phyloP scores from a whole-genome alignment of 2,797 vertebrate genomes.

The Melanotaenia nigrans region DNA sequence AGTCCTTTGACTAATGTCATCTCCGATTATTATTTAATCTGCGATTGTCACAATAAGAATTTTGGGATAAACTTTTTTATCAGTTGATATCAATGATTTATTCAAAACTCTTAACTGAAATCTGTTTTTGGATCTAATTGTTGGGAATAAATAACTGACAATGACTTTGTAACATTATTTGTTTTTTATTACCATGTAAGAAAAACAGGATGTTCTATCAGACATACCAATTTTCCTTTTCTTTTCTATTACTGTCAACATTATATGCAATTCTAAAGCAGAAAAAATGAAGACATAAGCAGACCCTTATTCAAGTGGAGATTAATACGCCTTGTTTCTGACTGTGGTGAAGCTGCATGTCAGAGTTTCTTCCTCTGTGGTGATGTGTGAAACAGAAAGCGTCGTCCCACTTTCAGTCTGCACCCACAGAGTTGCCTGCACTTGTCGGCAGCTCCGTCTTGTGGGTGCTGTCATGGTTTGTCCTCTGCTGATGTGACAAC shows the following conservation, averaged over 20 bases:
- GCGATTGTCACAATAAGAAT: too few relatives aligned
- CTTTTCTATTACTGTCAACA: background rate
- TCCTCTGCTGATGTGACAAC: background rate
- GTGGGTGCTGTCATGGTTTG: slow-evolving; percentile 10
- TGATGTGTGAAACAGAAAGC: slow-evolving; percentile 24
- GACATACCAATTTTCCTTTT: background rate
- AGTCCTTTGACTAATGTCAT: background rate
- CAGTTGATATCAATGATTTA: too few relatives aligned
- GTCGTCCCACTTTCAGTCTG: slow-evolving; percentile 15
- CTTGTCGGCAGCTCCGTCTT: slow-evolving; percentile 6
- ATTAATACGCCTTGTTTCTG: background rate
- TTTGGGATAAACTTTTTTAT: too few relatives aligned
- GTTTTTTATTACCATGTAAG: too few relatives aligned
- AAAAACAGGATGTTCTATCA: background rate
- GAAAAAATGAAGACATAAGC: background rate
- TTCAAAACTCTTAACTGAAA: background rate
- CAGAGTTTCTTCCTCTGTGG: slow-evolving; percentile 22
- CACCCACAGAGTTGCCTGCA: slow-evolving; percentile 27
- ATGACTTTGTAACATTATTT: too few relatives aligned
- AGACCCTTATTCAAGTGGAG: background rate
- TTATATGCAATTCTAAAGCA: background rate
- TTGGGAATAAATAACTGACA: background rate
- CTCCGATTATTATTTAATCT: too few relatives aligned
- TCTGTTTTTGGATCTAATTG: background rate
- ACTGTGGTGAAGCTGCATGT: background rate